Evolutionary conservation across 2,888 invertebrate genomes (phyloP), one percentile per base, ranked within the genome.

Genomic region (Gibbula magus): DNA sequence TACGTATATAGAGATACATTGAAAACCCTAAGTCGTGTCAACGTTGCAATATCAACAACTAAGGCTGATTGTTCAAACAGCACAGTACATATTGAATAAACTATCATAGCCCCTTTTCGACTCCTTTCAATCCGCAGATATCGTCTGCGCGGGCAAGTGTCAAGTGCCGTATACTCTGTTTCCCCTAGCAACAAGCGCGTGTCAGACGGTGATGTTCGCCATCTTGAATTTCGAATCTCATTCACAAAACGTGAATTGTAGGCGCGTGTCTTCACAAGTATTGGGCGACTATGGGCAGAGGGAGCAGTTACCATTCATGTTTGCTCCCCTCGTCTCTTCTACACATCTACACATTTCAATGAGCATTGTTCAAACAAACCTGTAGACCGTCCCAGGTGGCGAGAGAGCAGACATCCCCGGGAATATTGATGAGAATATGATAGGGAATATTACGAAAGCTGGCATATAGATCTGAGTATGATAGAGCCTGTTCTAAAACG

Each of bases 211-310:
- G 70, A 70, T 70, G 32, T 16, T 39, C 70, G 70, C 70, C 70
- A 70, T 70, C 20, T 70, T 70, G 70, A 70, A 70, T 70, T 70
- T 18, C 70, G 25, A 20, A 39, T 70, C 70, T 70, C 70, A 70
- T 70, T 70, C 70, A 70, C 35, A 70, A 70, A 70, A 35, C 20
- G 35, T 35, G 16, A 35, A 35, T 20, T 70, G 70, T 18, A 70
- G n/a, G n/a, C 35, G 70, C 32, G 32, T 39, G 70, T 70, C 20
- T 29, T 20, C 35, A 70, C 35, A 18, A 35, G 39, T n/a, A n/a
- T 18, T 16, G 35, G 29, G 3, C 35, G 70, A n/a, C 70, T 35
- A 70, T 29, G 35, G 32, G 10, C 35, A 70, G 35, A 35, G 20
- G 39, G 29, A 39, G 13, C 35, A 16, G 18, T 35, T 70, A 39